phyloP scores from a whole-genome alignment of 2,888 invertebrate species.

The Hoplodrina blanda region DNA sequence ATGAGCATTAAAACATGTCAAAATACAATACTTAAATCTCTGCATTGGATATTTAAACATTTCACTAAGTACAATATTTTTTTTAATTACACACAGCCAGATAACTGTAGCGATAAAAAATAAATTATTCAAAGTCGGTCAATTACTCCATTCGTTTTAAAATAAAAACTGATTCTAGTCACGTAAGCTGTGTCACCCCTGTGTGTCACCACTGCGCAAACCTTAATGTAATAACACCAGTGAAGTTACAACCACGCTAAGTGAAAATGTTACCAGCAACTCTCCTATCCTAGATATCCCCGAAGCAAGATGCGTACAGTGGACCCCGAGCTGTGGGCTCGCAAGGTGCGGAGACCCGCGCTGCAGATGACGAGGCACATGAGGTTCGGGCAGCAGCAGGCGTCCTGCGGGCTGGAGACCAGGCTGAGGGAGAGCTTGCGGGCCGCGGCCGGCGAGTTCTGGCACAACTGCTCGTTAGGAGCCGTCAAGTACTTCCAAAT shows the following conservation, averaged over 20 bases:
- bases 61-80: not conserved
- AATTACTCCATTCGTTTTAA: not conserved
- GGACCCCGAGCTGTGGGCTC: conserved; percentile 57
- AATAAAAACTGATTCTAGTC: conserved; percentile 11
- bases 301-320: conserved; percentile 56
- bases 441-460: conserved; percentile 49
- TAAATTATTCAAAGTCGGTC: conserved; percentile 22
- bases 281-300: not conserved
- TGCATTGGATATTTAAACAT: no score
- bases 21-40: not conserved
- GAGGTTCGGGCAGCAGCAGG: conserved; percentile 48
- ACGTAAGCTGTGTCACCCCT: conserved; percentile 14
- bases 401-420: conserved; percentile 33
- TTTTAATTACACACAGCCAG: not conserved
- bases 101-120: conserved; percentile 10
- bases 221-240: no score
- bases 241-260: not conserved
- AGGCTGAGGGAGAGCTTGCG: conserved; percentile 48
- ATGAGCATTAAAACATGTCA: not conserved
- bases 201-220: no score
- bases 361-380: conserved; percentile 12
- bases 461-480: conserved; percentile 46
- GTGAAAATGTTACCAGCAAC: not conserved
- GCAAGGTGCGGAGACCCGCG: conserved; percentile 11
- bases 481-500: conserved; percentile 23